Percentiles rank a stretch among this genome's conserved stretches.
Conservation (phyloP, 2,113 vertebrate genomes). For the Ictalurus punctatus region DNA sequence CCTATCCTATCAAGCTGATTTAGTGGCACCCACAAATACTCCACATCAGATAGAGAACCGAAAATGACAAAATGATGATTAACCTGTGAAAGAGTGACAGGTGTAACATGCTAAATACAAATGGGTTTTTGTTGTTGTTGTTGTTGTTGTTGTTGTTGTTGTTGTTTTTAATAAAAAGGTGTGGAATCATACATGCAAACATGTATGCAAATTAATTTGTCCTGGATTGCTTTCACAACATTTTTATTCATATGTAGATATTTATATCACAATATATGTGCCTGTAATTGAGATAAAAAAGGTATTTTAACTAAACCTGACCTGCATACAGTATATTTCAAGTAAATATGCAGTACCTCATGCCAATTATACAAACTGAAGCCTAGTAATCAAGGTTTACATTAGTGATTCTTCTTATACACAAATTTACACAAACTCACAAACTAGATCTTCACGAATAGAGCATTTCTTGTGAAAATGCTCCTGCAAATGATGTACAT, state of each 20-base stretch:
- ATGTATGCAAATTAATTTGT: neutral
- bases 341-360: neutral
- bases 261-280: neutral
- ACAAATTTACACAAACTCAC: neutral
- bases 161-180: no score
- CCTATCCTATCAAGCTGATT: neutral
- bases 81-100: neutral
- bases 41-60: neutral
- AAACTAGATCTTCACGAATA: neutral
- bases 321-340: neutral
- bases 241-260: neutral
- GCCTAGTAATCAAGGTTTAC: neutral
- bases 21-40: neutral
- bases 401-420: neutral
- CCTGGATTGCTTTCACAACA: neutral
- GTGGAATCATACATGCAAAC: neutral
- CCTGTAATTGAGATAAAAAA: neutral
- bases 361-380: neutral
- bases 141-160: neutral
- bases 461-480: neutral
- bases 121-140: neutral
- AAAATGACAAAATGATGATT: neutral
- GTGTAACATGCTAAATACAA: neutral
- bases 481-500: neutral
- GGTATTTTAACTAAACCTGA: neutral